Conservation (phyloP, 2,888 invertebrate species). For the Electrophaes corylata region DNA sequence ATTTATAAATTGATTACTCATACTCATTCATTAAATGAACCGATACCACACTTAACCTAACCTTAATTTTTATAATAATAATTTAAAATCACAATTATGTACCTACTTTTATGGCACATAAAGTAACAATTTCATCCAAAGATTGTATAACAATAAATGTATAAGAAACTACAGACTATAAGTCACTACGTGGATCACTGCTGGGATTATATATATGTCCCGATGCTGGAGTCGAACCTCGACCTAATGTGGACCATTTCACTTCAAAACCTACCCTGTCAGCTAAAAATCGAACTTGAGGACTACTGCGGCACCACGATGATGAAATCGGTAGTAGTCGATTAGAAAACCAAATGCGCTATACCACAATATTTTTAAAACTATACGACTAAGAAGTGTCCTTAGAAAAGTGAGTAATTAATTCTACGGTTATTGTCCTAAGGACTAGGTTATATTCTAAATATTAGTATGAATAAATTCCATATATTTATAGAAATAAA, state of each 20-base stretch:
- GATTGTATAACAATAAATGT: slow-evolving; percentile 15
- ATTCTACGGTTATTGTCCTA: too few species aligned
- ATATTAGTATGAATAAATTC: too few species aligned
- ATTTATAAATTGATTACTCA: slow-evolving; percentile 39
- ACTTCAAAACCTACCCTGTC: neutral
- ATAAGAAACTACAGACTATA: slow-evolving; percentile 8
- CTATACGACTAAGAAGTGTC: too few species aligned
- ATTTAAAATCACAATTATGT: slow-evolving; percentile 2
- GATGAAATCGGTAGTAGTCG: too few species aligned
- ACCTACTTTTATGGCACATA: slow-evolving; percentile 2
- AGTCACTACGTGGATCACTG: neutral
- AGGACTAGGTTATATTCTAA: too few species aligned
- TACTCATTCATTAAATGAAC: slow-evolving; percentile 38
- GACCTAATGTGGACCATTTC: neutral
- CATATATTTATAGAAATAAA: too few species aligned
- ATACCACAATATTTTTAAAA: too few species aligned
- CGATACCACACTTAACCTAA: slow-evolving; percentile 21
- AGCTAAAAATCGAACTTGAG: neutral
- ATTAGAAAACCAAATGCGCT: too few species aligned
- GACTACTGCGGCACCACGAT: neutral
- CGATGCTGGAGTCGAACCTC: slow-evolving; percentile 4
- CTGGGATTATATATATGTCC: neutral
- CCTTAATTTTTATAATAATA: slow-evolving; percentile 10
- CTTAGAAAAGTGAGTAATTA: too few species aligned
- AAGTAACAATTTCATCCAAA: slow-evolving; percentile 5